A percentile compares a stretch with the other conserved stretches of the same genome.
Conservation (phyloP, 2,113 vertebrate genomes). For the Seriola dumerili region DNA sequence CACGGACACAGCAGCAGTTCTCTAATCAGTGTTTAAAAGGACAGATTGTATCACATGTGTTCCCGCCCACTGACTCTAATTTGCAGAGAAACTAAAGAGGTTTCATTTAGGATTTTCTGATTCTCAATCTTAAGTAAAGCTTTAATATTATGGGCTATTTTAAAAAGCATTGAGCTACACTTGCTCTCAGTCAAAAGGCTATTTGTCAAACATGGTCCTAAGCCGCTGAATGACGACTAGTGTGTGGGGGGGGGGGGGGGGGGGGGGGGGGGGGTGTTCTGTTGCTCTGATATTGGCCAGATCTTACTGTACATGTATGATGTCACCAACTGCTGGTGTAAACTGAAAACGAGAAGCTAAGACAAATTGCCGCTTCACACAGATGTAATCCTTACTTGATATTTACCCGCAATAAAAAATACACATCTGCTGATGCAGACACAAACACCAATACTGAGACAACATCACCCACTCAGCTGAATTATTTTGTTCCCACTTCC, state of each 20-base stretch:
- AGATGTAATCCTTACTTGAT: background rate
- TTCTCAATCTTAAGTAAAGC: background rate
- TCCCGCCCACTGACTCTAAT: background rate
- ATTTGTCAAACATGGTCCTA: background rate
- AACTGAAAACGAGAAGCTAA: constrained; percentile 12
- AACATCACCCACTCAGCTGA: background rate
- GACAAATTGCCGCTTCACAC: constrained; percentile 10
- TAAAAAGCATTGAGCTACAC: background rate
- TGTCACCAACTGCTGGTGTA: constrained; percentile 7
- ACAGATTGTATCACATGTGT: constrained; percentile 29
- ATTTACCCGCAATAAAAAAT: background rate
- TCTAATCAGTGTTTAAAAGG: constrained; percentile 7
- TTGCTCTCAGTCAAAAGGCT: background rate
- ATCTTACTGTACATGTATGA: background rate
- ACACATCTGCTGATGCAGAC: background rate
- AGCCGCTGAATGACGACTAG: background rate
- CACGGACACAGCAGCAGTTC: background rate
- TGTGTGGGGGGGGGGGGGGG: background rate
- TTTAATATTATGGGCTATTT: constrained; percentile 20
- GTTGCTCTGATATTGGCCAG: background rate
- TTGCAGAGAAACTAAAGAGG: background rate
- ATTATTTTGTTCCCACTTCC: constrained; percentile 50
- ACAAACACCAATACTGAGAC: background rate
- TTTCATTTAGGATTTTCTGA: background rate
- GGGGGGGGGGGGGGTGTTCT: background rate